Evolutionary conservation across 2,888 invertebrate genomes (phyloP).

Genomic region (Cacoxenus indagator): DNA sequence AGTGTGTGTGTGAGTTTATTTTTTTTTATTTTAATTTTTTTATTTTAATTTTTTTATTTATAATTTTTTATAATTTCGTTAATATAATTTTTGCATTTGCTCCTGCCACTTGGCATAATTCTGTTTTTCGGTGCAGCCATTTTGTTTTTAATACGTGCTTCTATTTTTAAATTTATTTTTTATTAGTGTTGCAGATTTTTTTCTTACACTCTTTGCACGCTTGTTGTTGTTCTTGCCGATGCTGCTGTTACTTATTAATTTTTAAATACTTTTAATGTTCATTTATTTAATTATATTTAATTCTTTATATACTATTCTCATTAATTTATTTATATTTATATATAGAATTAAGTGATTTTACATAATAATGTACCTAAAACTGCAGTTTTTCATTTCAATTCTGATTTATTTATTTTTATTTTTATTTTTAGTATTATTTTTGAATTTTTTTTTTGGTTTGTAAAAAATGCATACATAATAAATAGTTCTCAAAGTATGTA

Average conservation of each 20-base stretch:
- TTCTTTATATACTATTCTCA: conserved; percentile 41
- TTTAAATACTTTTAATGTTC: conserved; percentile 36
- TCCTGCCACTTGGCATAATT: conserved; percentile 44
- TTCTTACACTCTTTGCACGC: conserved; percentile 20
- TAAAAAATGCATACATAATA: conserved; percentile 64
- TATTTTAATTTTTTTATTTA: conserved; percentile 34
- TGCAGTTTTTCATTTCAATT: conserved; percentile 42
- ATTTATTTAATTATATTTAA: conserved; percentile 27
- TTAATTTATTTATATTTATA: conserved; percentile 47
- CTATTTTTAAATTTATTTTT: conserved; percentile 24
- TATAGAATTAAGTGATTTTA: conserved; percentile 56
- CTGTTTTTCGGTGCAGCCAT: conserved; percentile 34
- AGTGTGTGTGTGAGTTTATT: conserved; percentile 39
- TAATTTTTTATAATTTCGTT: conserved; percentile 40
- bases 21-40: conserved; percentile 45
- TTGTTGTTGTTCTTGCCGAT: conserved; percentile 16
- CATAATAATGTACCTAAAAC: conserved; percentile 58
- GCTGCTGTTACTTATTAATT: not conserved
- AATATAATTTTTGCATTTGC: conserved; percentile 32
- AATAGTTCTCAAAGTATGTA: conserved; percentile 59
- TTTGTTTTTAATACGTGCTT: conserved; percentile 30
- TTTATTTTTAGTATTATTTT: conserved; percentile 27
- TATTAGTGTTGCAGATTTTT: not conserved
- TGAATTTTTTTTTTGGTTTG: conserved; percentile 40
- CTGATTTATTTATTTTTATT: conserved; percentile 27